Percentiles rank a stretch among this genome's conserved stretches.
phyloP scores from a whole-genome alignment of 2,797 vertebrate genomes.

The Sebastes cheni region DNA sequence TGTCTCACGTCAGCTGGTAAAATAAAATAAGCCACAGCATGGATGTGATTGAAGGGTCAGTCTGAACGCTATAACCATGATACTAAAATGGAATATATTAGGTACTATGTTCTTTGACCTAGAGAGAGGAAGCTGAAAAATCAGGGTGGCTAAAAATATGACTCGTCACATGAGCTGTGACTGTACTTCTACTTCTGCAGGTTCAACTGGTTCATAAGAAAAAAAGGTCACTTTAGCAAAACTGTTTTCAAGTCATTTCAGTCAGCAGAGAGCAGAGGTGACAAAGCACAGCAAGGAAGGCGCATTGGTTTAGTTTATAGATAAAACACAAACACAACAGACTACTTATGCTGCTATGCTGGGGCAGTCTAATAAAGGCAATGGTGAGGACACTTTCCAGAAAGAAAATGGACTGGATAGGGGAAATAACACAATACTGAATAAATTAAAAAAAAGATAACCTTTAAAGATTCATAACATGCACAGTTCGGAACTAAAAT shows the following conservation, averaged over 20 bases:
- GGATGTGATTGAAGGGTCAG: not conserved
- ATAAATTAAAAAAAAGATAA: not conserved
- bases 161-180: constrained; percentile 1
- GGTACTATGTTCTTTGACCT: not conserved
- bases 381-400: not conserved
- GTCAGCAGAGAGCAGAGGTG: constrained; percentile 10
- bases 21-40: constrained; percentile 2
- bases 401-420: not conserved
- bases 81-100: not conserved
- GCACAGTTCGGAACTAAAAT: not conserved
- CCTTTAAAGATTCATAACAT: not conserved
- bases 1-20: not conserved
- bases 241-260: constrained; percentile 34
- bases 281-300: not conserved
- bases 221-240: constrained; percentile 34
- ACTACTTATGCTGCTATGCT: not conserved
- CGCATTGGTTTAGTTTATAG: not conserved
- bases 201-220: not conserved
- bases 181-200: not conserved
- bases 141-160: not conserved
- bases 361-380: not conserved
- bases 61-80: not conserved
- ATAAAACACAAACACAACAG: not conserved
- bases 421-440: not conserved
- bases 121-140: not conserved